Percentiles rank a stretch among this genome's conserved stretches.
These are phyloP conservation scores for Erebia aethiops DNA, from an alignment of 2,888 invertebrate genomes.

Conservation along the genomic window DNA sequence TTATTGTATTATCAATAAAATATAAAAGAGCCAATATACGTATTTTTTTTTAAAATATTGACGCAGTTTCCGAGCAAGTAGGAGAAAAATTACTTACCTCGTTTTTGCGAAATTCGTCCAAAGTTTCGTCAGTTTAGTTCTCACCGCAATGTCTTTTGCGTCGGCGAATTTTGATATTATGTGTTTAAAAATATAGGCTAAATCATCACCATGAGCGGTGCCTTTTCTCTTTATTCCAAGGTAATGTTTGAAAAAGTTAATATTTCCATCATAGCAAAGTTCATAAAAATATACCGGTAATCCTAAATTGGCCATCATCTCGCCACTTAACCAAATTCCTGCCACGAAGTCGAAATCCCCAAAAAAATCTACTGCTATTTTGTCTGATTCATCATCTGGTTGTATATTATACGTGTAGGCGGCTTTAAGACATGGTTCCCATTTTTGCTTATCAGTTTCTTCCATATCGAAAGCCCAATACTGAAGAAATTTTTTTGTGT, in stretches of 20 bases:
- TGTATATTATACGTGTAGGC: slow-evolving; percentile 40
- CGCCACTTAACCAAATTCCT: slow-evolving; percentile 51
- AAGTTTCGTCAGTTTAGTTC: slow-evolving; percentile 50
- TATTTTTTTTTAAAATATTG: background rate
- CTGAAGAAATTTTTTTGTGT: slow-evolving; percentile 48
- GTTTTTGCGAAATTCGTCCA: slow-evolving; percentile 62
- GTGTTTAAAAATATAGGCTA: slow-evolving; percentile 40
- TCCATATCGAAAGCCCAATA: slow-evolving; percentile 48
- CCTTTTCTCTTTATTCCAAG: slow-evolving; percentile 49
- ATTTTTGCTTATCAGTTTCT: slow-evolving; percentile 38
- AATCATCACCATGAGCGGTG: slow-evolving; percentile 54
- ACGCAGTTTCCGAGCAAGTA: too few species aligned
- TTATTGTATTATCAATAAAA: too few species aligned
- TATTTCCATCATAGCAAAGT: slow-evolving; percentile 56
- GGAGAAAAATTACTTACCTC: slow-evolving; percentile 48
- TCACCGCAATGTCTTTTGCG: slow-evolving; percentile 42
- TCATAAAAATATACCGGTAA: slow-evolving; percentile 53
- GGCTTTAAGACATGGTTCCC: slow-evolving; percentile 41
- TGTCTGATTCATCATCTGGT: slow-evolving; percentile 43
- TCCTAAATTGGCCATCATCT: slow-evolving; percentile 43
- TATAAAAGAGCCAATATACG: too few species aligned
- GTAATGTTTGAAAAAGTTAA: slow-evolving; percentile 46
- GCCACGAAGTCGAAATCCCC: slow-evolving; percentile 55
- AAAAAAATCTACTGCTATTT: slow-evolving; percentile 53
- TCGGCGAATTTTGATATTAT: slow-evolving; percentile 34